Conservation (phyloP, 1,140 invertebrate species). For the Camponotus floridanus region DNA sequence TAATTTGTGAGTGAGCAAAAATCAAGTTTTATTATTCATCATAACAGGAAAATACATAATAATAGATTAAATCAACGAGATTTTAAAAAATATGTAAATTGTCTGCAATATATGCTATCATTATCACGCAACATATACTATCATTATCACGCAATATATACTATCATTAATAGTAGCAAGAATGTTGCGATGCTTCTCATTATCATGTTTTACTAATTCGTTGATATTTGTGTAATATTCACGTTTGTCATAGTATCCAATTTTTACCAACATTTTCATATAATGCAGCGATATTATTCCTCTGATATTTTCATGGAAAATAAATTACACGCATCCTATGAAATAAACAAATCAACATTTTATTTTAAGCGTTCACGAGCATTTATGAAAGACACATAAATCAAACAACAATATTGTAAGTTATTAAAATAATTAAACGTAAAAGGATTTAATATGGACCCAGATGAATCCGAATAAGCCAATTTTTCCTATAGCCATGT, state of each 20-base stretch:
- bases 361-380: neutral
- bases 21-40: neutral
- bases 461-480: neutral
- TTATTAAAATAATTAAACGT: conserved; percentile 28
- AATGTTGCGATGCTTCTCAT: neutral
- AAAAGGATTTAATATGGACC: neutral
- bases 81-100: conserved; percentile 2
- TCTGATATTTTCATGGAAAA: neutral
- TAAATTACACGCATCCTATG: neutral
- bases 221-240: neutral
- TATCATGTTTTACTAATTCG: too few species aligned
- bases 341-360: conserved; percentile 5
- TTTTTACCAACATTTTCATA: neutral
- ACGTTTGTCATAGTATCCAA: neutral
- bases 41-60: neutral
- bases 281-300: neutral
- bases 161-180: neutral
- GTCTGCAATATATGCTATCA: neutral
- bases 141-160: too few species aligned
- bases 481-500: neutral
- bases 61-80: neutral
- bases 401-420: neutral
- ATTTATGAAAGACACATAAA: neutral
- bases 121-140: neutral
- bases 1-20: neutral